A percentile compares a stretch with the other conserved stretches of the same genome.
Evolutionary conservation across 2,797 vertebrate genomes (phyloP).

Genomic region (Acridotheres tristis): DNA sequence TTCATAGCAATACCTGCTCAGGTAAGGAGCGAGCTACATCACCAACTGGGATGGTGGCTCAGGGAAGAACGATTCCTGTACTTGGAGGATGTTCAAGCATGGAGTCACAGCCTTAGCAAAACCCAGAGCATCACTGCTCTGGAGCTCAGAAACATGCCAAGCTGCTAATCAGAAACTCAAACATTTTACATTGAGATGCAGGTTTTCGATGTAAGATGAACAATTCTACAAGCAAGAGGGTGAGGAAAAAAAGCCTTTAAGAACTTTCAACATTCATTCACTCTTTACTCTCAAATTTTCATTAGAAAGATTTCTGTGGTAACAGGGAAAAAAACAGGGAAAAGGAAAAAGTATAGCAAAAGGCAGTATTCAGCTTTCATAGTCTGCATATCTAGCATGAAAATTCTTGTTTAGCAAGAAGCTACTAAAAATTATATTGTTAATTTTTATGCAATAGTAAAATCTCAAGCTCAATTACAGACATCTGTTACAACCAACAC

Average conservation of each 20-base stretch:
- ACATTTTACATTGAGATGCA: neutral
- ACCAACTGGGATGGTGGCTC: fast-evolving
- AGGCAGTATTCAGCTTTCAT: neutral
- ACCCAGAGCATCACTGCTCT: neutral
- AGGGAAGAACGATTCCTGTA: neutral
- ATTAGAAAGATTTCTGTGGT: neutral
- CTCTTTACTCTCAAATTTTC: neutral
- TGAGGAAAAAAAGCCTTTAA: neutral
- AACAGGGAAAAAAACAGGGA: neutral
- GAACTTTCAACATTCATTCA: neutral
- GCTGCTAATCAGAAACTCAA: neutral
- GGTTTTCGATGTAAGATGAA: neutral
- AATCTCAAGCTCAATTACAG: neutral
- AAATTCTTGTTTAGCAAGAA: neutral
- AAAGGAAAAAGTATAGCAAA: neutral
- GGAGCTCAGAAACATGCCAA: neutral
- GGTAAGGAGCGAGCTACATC: neutral
- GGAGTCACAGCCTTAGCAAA: neutral
- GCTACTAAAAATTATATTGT: neutral
- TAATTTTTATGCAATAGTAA: neutral
- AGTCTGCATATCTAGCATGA: neutral
- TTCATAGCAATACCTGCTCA: neutral
- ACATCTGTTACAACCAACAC: neutral
- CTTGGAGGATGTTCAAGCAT: neutral
- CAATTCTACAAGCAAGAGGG: neutral